Evolutionary conservation across 2,113 vertebrate species (phyloP).

Genomic region (Sturnira hondurensis): DNA sequence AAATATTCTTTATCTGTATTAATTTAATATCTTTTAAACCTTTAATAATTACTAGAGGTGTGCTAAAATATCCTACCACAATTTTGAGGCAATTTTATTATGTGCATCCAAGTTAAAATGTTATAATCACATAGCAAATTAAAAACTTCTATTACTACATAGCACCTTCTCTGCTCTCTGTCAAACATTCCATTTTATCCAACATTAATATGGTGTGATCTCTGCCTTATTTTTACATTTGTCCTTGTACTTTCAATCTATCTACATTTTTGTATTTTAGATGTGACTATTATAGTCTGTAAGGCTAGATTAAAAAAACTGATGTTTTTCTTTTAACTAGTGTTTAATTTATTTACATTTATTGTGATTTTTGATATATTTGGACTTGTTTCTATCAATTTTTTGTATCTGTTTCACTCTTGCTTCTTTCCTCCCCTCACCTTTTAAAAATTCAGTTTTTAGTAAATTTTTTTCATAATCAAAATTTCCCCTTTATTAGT

Average conservation of each 20-base stretch:
- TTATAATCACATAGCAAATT: neutral
- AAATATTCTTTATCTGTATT: neutral
- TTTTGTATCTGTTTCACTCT: neutral
- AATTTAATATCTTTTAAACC: neutral
- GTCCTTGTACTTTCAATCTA: neutral
- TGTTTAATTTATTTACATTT: constrained; percentile 6
- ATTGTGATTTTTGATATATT: neutral
- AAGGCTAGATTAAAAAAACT: neutral
- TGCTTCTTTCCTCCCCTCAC: neutral
- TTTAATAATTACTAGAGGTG: neutral
- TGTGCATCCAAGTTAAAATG: neutral
- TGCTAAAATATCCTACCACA: neutral
- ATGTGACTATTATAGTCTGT: neutral
- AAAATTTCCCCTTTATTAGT: neutral
- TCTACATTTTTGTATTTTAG: neutral
- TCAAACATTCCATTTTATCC: neutral
- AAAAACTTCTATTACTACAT: neutral
- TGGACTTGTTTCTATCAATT: neutral
- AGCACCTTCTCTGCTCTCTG: neutral
- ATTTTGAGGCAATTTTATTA: constrained; percentile 31
- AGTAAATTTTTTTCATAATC: neutral
- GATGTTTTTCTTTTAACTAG: neutral
- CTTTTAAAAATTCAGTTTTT: neutral
- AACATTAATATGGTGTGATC: neutral
- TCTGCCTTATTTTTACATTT: constrained; percentile 7